Base-by-base conservation (phyloP, 2,888 invertebrate species). In the Melinaea marsaeus region DNA sequence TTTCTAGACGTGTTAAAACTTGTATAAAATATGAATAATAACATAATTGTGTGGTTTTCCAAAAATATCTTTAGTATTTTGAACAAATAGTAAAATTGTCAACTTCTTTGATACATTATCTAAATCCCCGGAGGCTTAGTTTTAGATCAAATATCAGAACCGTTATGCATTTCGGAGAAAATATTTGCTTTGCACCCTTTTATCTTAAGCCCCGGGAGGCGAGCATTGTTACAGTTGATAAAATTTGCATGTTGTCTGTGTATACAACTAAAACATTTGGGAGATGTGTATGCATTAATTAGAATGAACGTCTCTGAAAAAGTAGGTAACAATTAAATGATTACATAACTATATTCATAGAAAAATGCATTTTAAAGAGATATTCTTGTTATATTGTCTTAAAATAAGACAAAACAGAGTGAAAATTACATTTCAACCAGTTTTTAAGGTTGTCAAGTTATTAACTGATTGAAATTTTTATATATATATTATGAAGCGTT, bases 121-220 rank as follows among this genome's bases (percentile, higher is more conserved):
- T 62, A 60, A 60, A 66, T 68, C 66, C 63, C 55, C 37, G 4
- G 61, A 57, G 67, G 46, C 58, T 64, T 57, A 57, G 60, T 67
- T 58, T 61, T 63, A 62, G 62, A 66, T 58, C 66, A 62, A 64
- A 71, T 61, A 64, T 42, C 55, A 47, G 22, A 46, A 69, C 59
- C 67, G 63, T 66, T 56, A 60, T 55, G 22, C 48, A 56, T 57
- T 72, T 72, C 72, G 63, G 22, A 51, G 71, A 72, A 71, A 71
- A 71, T 71, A 68, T 72, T 72, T 69, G 67, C 72, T 60, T 67
- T 32, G 59, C 64, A 62, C 58, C 62, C 61, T 68, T 68, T 61
- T 67, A 66, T 65, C 64, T 71, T 66, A 69, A 66, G 61, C 65
- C 48, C 45, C 62, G 60, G 63, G 63, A 34, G 61, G 56, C 48